Evolutionary conservation across 2,113 vertebrate species (phyloP), one percentile per base, ranked within the genome.

Genomic region (Notarius lentiginosus): DNA sequence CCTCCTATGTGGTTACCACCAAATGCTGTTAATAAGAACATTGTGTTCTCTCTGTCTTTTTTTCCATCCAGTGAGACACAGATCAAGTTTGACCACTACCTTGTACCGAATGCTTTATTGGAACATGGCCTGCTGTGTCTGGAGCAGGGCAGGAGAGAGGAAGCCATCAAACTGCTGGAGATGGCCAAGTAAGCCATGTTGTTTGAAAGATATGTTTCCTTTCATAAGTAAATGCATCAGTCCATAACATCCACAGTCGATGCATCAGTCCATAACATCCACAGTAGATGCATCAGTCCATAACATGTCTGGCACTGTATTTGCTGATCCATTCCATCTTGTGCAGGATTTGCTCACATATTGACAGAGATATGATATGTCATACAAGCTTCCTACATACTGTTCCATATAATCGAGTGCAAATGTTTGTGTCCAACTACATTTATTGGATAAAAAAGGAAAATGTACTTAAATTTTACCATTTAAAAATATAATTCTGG

Each of bases 51-150:
- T n/a, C 58, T 51, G 85, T 77, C 79, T 89, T 92, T 58, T 88
- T 83, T 89, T 91, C 88, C 81, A n/a, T 90, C 56, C 93, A 99
- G 97, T 93, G 97, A 98, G 90, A 95, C 95, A 92, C 97, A 97
- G 94, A 98, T 99, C 91, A 99, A 98, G 92, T 99, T 96, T 75
- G 97, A 99, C 91, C 97, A 99, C 91, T 99, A 99, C 92, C 92
- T 99, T 93, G 96, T 99, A 89, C 98, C 98, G 84, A 99, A 99
- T 86, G 97, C 97, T 2, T 93, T 99, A 83, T 93, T 99, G 93
- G 97, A 99, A 92, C 94, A 97, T 58, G 97, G 96, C 0, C 92
- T 99, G 90, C 93, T 99, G n/a, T 98, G 96, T 91, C 94, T 99
- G 92, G 96, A 98, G 63, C 95, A 96, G 90, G 95, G 95, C 0